Percentiles rank a stretch among this genome's conserved stretches.
Evolutionary conservation across 2,113 vertebrate species (phyloP).

Genomic region (Toxostoma redivivum): DNA sequence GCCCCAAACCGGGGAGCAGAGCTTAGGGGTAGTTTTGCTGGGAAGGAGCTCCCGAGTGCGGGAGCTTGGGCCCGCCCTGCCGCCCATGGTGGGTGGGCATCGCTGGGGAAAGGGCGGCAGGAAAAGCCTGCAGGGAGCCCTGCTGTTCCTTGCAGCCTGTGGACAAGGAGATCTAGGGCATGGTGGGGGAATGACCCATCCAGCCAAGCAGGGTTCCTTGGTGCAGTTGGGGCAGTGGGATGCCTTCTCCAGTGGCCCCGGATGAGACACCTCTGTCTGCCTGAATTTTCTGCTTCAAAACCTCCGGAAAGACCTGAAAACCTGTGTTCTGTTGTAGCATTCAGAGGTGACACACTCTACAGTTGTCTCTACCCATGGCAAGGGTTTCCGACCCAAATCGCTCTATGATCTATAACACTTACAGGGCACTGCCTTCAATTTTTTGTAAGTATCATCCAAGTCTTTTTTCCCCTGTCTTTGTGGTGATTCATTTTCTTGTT

Average conservation of each 20-base stretch:
- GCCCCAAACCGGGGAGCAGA: neutral
- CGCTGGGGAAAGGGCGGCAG: fast-evolving
- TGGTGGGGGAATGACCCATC: neutral
- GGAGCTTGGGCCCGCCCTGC: neutral
- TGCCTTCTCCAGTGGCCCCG: neutral
- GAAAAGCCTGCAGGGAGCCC: too few relatives aligned
- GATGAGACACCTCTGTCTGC: neutral
- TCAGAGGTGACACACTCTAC: neutral
- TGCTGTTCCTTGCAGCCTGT: neutral
- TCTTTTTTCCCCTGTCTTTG: neutral
- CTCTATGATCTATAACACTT: neutral
- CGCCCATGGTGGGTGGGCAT: neutral
- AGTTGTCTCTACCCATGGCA: neutral
- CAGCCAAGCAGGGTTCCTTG: neutral
- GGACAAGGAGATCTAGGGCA: neutral
- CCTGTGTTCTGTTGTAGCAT: fast-evolving
- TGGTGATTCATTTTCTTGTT: neutral
- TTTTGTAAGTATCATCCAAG: neutral
- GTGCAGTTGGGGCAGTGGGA: neutral
- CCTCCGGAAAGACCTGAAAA: neutral
- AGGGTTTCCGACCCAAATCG: neutral
- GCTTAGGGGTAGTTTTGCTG: neutral
- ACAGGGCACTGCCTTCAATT: neutral
- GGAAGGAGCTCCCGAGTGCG: neutral
- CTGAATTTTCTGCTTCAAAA: neutral